Evolutionary conservation across 1,140 invertebrate genomes (phyloP).

Genomic region (Asbolus verrucosus): DNA sequence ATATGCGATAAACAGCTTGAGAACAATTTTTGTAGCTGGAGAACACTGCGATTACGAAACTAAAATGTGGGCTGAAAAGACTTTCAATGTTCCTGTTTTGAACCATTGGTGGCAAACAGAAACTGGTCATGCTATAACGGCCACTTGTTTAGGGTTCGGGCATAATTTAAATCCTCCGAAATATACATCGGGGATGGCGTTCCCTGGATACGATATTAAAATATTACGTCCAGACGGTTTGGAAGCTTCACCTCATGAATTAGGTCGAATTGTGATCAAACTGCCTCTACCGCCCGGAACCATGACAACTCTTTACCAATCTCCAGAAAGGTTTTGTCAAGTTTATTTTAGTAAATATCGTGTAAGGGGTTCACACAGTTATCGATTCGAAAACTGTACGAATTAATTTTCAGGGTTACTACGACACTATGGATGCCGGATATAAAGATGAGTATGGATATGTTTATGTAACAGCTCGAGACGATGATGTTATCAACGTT

Average conservation of each 20-base stretch:
- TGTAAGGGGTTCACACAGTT: slow-evolving; percentile 67
- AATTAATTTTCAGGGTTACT: slow-evolving; percentile 84
- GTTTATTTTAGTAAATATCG: slow-evolving; percentile 85
- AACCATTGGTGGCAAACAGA: slow-evolving; percentile 99
- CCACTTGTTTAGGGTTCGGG: slow-evolving; percentile 82
- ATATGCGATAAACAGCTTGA: slow-evolving; percentile 80
- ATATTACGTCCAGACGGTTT: slow-evolving; percentile 79
- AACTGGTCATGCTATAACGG: slow-evolving; percentile 90
- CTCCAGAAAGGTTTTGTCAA: slow-evolving; percentile 84
- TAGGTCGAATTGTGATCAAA: slow-evolving; percentile 87
- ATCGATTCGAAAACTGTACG: neutral
- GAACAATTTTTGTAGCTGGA: slow-evolving; percentile 88
- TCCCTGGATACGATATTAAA: slow-evolving; percentile 85
- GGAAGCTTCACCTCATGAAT: slow-evolving; percentile 74
- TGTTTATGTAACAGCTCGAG: slow-evolving; percentile 88
- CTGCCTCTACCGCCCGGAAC: slow-evolving; percentile 90
- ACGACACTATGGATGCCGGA: slow-evolving; percentile 96
- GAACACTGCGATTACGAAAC: slow-evolving; percentile 95
- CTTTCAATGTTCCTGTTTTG: slow-evolving; percentile 85
- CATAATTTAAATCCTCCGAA: slow-evolving; percentile 74
- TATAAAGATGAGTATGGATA: slow-evolving; percentile 87
- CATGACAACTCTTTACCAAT: slow-evolving; percentile 84
- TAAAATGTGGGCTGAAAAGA: slow-evolving; percentile 84
- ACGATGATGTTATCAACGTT: slow-evolving; percentile 97
- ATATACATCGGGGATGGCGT: slow-evolving; percentile 78